Base-by-base conservation (phyloP, 2,888 invertebrate genomes). In the Gibbula magus region DNA sequence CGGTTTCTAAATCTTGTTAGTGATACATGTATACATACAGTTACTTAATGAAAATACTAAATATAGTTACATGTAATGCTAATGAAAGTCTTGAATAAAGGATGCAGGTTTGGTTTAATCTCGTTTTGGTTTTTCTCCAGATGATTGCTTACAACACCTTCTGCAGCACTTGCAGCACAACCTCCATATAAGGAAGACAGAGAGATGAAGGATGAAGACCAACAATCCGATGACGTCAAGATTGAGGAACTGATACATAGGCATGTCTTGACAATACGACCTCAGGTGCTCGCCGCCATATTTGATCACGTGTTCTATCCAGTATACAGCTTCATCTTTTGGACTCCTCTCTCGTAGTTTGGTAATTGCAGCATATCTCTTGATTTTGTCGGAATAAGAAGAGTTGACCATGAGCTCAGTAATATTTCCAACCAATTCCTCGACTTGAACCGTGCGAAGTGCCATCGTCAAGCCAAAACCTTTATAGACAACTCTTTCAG, bases 261-360 rank as follows among this genome's bases (percentile, higher is more conserved):
- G 85, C 81, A 89, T 80, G 70, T 85, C 81, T 51, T 83, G 77
- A 3, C 81, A 83, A 29, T 82, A n/a, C 2, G 89, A 85, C 18
- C 83, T 81, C 61, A 89, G 77, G 74, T 88, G 86, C 16, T 75
- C 79, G 2, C 86, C 87, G 10, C 89, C 89, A 84, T 85, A 85
- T 80, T 85, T 82, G n/a, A 89, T 80, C 56, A 89, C 84, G 73
- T 88, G 86, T 76, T 89, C 88, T 18, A 89, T 80, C 88, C 88
- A 89, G 66, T 78, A 87, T 4, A 85, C 86, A 8, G 87, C 88
- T 61, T 86, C 82, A 45, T 87, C 82, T 25, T 75, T 73, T 2
- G 89, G 86, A 35, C 79, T 81, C 39, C 79, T 61, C 39, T 77
- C 70, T 25, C 81, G 76, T 20, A 70, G 73, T 3, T 78, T 77